phyloP scores from a whole-genome alignment of 2,113 vertebrate genomes.

The Protobothrops mucrosquamatus region DNA sequence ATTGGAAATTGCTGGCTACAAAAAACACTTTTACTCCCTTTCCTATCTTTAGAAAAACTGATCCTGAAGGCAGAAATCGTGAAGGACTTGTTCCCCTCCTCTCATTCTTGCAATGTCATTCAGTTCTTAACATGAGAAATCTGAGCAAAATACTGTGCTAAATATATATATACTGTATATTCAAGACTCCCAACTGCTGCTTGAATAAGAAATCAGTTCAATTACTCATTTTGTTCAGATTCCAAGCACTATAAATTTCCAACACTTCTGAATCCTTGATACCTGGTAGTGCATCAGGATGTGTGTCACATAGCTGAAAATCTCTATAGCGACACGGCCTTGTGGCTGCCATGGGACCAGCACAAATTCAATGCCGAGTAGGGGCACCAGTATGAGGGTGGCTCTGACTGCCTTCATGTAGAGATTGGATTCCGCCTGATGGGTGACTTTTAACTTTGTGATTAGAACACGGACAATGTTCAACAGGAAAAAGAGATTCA shows the following conservation, averaged over 20 bases:
- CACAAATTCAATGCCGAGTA: conserved; percentile 93
- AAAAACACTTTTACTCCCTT: background rate
- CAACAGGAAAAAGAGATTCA: conserved; percentile 94
- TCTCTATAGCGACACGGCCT: conserved; percentile 83
- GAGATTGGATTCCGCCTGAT: conserved; percentile 92
- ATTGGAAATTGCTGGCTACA: background rate
- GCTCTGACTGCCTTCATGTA: conserved; percentile 99
- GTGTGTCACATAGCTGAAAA: conserved; percentile 95
- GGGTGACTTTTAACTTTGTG: conserved; percentile 96
- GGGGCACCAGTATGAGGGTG: conserved; percentile 91
- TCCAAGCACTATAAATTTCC: background rate
- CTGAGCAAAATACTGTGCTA: background rate
- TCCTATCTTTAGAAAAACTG: background rate
- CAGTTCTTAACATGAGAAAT: background rate
- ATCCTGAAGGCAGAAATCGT: background rate
- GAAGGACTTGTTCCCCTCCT: background rate
- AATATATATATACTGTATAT: rapidly evolving
- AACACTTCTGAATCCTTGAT: background rate
- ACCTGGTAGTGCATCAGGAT: conserved; percentile 98
- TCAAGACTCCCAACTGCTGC: background rate
- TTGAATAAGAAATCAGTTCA: rapidly evolving
- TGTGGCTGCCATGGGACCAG: conserved; percentile 89
- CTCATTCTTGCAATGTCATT: background rate
- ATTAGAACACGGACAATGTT: conserved; percentile 97
- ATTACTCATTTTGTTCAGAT: background rate